Evolutionary conservation across 2,113 vertebrate genomes (phyloP).

Genomic region (Ancistrus triradiatus): DNA sequence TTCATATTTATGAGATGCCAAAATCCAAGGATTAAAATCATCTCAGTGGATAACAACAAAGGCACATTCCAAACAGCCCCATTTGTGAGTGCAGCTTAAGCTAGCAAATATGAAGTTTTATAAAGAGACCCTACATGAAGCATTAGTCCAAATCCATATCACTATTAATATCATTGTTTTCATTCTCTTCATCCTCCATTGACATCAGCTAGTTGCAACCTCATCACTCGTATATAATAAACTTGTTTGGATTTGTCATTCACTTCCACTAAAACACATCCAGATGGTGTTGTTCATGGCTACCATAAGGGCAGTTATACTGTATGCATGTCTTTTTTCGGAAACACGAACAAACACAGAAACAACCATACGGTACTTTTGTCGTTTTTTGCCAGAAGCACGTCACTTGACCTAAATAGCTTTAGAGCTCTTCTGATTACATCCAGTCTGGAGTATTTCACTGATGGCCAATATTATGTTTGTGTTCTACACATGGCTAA

Average conservation of each 20-base stretch:
- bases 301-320: constrained; percentile 29
- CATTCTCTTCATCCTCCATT: constrained; percentile 55
- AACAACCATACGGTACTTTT: too few species aligned
- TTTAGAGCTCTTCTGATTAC: too few species aligned
- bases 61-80: constrained; percentile 46
- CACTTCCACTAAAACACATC: constrained; percentile 53
- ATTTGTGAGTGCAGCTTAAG: constrained; percentile 41
- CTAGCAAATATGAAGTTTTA: constrained; percentile 35
- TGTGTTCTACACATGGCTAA: constrained; percentile 11
- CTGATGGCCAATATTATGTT: constrained; percentile 9
- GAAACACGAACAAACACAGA: not conserved
- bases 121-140: not conserved
- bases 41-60: constrained; percentile 53
- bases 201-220: constrained; percentile 59
- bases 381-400: constrained; percentile 9
- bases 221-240: constrained; percentile 51
- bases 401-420: constrained; percentile 39
- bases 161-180: too few species aligned
- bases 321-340: too few species aligned
- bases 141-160: constrained; percentile 56
- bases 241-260: constrained; percentile 56
- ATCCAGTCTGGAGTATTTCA: too few species aligned
- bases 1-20: constrained; percentile 47
- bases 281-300: constrained; percentile 50
- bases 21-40: constrained; percentile 58